These are phyloP conservation scores for Venusia cambrica DNA, from an alignment of 2,888 invertebrate species.

Conservation along the genomic window DNA sequence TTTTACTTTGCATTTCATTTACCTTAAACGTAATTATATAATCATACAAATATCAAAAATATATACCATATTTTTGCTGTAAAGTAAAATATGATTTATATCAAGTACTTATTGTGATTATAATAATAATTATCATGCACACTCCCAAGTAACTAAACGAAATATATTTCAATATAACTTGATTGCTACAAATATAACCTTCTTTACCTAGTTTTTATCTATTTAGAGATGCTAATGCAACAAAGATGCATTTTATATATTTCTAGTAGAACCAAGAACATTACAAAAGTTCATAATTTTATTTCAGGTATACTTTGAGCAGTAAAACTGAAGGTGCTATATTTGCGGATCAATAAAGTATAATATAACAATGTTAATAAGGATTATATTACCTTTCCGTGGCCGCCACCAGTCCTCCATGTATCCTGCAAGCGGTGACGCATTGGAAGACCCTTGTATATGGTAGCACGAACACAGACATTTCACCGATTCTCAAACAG, in stretches of 20 bases:
- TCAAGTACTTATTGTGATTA: no score
- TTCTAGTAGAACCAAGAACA: no score
- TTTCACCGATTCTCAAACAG: slow-evolving; percentile 76
- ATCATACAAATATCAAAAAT: no score
- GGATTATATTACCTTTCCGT: slow-evolving; percentile 91
- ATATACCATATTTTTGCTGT: neutral
- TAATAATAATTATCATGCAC: slow-evolving; percentile 11
- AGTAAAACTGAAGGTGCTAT: slow-evolving; percentile 18
- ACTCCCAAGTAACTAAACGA: no score
- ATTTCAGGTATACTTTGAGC: no score
- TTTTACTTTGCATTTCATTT: slow-evolving; percentile 5
- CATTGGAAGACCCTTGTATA: slow-evolving; percentile 86
- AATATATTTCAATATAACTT: no score
- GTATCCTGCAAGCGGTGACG: slow-evolving; percentile 97
- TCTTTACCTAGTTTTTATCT: no score
- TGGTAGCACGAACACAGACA: slow-evolving; percentile 82
- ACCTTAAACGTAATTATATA: no score
- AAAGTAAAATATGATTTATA: slow-evolving; percentile 9
- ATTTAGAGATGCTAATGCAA: no score
- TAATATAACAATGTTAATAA: slow-evolving; percentile 53
- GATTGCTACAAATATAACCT: slow-evolving; percentile 8
- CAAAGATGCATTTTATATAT: no score
- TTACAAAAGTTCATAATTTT: no score
- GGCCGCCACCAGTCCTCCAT: slow-evolving; percentile 99
- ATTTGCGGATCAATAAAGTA: slow-evolving; percentile 36